Base-by-base conservation (phyloP, 2,797 vertebrate species). In the Lagodon rhomboides region DNA sequence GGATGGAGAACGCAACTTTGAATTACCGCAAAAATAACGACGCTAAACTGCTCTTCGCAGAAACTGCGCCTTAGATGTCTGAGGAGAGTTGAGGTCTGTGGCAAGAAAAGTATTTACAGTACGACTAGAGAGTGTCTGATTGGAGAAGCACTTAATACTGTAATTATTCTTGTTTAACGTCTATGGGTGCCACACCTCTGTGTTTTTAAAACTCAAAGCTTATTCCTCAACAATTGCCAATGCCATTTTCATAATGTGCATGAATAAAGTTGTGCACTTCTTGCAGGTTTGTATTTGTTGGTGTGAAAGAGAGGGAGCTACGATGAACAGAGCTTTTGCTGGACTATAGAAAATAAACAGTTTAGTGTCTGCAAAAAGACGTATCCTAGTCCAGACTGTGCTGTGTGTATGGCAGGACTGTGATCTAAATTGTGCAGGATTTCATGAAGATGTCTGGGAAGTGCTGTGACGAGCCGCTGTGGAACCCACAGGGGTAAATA, bases 21-120 rank as follows among this genome's bases (percentile, higher is more conserved):
- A 92, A 92, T 91, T 92, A 89, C 75, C 60, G 67, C 76, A 86
- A 93, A 34, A 89, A 89, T 89, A 93, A 93, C 77, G 64, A 86
- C 44, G 62, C 79, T 88, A 82, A 93, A 92, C 70, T 82, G 79
- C 68, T 86, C 67, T 72, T 77, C 12, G 49, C 79, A n/a, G 58
- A 89, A 89, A 82, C 69, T 56, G 44, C 15, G 30, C 68, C 83
- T 89, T 85, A 87, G 87, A 91, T 85, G 86, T 89, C 46, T 85
- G 69, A 61, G 53, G 64, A 89, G 84, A 87, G 60, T 59, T 67
- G 47, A 87, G 85, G 66, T 88, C 77, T 85, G 75, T 75, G 67
- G 77, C 41, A 62, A 77, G 68, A 64, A 87, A 84, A 83, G 85
- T 79, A 84, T 87, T 89, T 82, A 77, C 78, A 82, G 74, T 73